Base-by-base conservation (phyloP, 2,797 vertebrate genomes). In the Microctenopoma stevenorrisi region DNA sequence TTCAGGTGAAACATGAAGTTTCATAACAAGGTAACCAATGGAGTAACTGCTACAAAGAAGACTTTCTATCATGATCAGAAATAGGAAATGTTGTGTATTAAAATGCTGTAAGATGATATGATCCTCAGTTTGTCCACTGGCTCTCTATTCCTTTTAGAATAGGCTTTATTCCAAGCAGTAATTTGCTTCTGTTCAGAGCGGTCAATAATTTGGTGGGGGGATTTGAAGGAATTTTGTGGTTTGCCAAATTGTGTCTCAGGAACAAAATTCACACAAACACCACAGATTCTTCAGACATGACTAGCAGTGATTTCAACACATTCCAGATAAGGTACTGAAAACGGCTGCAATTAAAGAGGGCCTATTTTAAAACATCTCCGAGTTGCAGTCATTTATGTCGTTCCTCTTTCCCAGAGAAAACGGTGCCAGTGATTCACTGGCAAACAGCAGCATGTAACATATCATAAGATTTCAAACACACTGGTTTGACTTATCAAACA, bases 271-370 rank as follows among this genome's bases (percentile, higher is more conserved):
- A 53, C 77, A 82, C 72, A 74, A 72, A 71, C 76, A 54, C 66
- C 67, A 60, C 59, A 78, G 79, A 91, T 90, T 85, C 81, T 63
- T 85, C 22, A 52, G 59, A 72, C 55, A 30, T 87, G 80, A 86
- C 75, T 70, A 86, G 74, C 57, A 62, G 33, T 54, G 68, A 83
- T 76, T 75, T 81, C 62, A 78, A 71, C 61, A 66, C 68, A 76
- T 30, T 78, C 64, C 82, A 82, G 78, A 88, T 79, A 81, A 67
- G 65, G 57, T 48, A 53, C 67, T 53, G 64, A 68, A 73, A 71
- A 51, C 44, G 2, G 57, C 62, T 44, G 38, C 28, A 44, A 15
- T 82, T 67, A 72, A 64, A 78, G 25, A 40, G 12, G 4, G 26
- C 18, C 54, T 75, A 26, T 69, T 76, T 76, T 54, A 49, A 74